A percentile compares a stretch with the other conserved stretches of the same genome.
Evolutionary conservation across 2,888 invertebrate genomes (phyloP).

Genomic region (Protonemura montana): DNA sequence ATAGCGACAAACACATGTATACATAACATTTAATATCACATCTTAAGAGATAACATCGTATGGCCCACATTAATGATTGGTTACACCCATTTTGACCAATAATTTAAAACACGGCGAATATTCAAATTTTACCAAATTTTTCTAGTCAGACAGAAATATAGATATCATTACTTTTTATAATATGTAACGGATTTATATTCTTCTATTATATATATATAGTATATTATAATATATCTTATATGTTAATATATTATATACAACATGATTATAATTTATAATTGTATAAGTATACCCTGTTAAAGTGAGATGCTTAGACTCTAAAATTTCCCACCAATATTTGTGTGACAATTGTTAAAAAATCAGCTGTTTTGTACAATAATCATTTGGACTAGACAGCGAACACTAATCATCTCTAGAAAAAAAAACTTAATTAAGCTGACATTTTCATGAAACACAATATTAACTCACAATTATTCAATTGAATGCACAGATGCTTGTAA

Average conservation of each 20-base stretch:
- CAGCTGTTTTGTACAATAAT: slow-evolving; percentile 19
- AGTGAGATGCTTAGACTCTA: background rate
- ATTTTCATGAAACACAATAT: too few species aligned
- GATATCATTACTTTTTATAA: background rate
- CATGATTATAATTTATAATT: background rate
- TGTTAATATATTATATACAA: too few species aligned
- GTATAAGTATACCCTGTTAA: background rate
- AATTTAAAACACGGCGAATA: background rate
- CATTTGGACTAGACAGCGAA: background rate
- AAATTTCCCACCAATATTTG: background rate
- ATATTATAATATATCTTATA: background rate
- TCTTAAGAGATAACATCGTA: background rate
- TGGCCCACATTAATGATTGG: background rate
- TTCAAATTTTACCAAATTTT: background rate
- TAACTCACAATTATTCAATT: too few species aligned
- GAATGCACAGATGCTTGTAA: too few species aligned
- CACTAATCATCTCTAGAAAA: too few species aligned
- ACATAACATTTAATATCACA: background rate
- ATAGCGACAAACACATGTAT: background rate
- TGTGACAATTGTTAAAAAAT: background rate
- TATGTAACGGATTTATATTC: too few species aligned
- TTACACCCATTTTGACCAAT: background rate
- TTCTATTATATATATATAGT: background rate
- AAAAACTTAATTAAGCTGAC: too few species aligned
- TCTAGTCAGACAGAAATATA: background rate